phyloP scores from a whole-genome alignment of 2,113 vertebrate species.

The Tragelaphus imberbis region DNA sequence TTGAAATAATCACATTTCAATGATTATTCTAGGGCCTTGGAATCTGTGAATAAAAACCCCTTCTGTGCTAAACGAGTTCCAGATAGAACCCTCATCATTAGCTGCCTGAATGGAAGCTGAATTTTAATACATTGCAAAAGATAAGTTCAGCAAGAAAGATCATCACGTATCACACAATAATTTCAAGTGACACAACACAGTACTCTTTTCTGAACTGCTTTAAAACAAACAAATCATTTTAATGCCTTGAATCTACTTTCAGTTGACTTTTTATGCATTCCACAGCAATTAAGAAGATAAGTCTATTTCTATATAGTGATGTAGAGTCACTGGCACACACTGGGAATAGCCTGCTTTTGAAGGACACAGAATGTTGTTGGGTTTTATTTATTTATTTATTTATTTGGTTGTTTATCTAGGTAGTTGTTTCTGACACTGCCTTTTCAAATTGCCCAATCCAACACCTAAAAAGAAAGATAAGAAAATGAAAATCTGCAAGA shows the following conservation, averaged over 20 bases:
- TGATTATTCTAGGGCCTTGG: not conserved
- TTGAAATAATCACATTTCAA: not conserved
- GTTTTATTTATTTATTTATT: not conserved
- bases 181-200: not conserved
- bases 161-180: not conserved
- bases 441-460: conserved; percentile 3
- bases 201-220: not conserved
- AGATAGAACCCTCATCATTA: not conserved
- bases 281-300: conserved; percentile 3
- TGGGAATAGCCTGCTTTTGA: not conserved
- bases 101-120: not conserved
- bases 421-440: not conserved
- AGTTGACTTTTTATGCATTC: conserved; percentile 9
- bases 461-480: not conserved
- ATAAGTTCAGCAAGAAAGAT: not conserved
- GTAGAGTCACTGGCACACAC: not conserved
- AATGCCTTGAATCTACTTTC: not conserved
- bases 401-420: not conserved
- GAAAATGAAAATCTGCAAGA: not conserved
- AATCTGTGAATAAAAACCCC: not conserved
- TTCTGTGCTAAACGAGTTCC: not conserved
- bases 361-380: not conserved
- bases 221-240: conserved; percentile 26
- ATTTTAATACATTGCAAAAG: conserved; percentile 9
- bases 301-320: not conserved